These are phyloP conservation scores for Catostomus latipinnis DNA, from an alignment of 2,797 vertebrate species.

Conservation along the genomic window DNA sequence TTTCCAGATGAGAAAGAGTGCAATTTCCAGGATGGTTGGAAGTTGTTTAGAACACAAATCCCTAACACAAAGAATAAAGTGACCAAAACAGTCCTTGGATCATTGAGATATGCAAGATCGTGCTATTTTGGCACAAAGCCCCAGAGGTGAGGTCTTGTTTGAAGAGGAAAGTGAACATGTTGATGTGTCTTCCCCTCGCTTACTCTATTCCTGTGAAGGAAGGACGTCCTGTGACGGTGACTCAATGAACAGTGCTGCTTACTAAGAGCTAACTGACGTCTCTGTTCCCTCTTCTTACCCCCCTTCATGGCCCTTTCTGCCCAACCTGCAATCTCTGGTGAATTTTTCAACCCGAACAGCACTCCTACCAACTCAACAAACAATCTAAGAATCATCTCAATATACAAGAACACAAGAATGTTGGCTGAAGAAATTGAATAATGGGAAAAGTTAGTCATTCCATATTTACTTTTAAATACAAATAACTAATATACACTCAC, in stretches of 20 bases:
- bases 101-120: neutral
- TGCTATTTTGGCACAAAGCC: slow-evolving; percentile 38
- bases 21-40: neutral
- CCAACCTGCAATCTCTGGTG: neutral
- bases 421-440: too few species aligned
- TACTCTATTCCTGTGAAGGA: slow-evolving; percentile 75
- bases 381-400: neutral
- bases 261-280: slow-evolving; percentile 81
- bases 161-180: slow-evolving; percentile 45
- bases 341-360: slow-evolving; percentile 2
- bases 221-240: slow-evolving; percentile 89
- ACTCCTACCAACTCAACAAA: neutral
- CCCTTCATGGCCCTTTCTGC: slow-evolving; percentile 50
- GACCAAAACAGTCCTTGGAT: neutral
- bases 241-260: slow-evolving; percentile 88
- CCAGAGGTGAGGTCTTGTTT: slow-evolving; percentile 51
- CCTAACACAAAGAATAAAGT: neutral
- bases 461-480: too few species aligned
- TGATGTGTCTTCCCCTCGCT: slow-evolving; percentile 65
- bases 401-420: neutral
- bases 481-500: too few species aligned
- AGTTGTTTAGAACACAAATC: neutral
- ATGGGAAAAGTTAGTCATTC: too few species aligned
- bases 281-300: slow-evolving; percentile 77
- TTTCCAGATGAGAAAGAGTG: neutral